phyloP scores from a whole-genome alignment of 2,888 invertebrate species.

The Brachyopa scutellaris region DNA sequence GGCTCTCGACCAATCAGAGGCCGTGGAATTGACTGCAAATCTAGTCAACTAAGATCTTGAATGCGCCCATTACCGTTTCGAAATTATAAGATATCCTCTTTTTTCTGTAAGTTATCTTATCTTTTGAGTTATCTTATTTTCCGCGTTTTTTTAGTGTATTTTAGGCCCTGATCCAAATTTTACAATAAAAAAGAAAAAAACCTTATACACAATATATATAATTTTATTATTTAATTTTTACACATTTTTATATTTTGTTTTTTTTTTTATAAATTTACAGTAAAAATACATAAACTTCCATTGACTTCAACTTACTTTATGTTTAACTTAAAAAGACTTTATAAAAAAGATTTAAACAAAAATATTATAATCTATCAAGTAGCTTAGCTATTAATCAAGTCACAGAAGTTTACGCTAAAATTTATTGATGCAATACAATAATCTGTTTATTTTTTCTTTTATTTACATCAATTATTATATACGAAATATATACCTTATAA shows the following conservation, averaged over 20 bases:
- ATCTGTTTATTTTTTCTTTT: slow-evolving; percentile 49
- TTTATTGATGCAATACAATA: slow-evolving; percentile 60
- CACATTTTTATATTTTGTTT: slow-evolving; percentile 38
- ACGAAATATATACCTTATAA: slow-evolving; percentile 5
- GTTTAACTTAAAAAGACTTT: slow-evolving; percentile 37
- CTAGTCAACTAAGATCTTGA: no score
- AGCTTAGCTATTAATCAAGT: slow-evolving; percentile 65
- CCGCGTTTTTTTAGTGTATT: no score
- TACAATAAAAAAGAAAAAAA: not conserved
- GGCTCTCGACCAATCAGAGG: no score
- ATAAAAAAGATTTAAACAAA: slow-evolving; percentile 32
- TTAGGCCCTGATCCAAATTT: not conserved
- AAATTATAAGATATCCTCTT: no score
- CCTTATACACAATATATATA: slow-evolving; percentile 59
- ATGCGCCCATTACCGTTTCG: no score
- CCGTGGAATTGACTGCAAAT: no score
- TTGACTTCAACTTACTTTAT: slow-evolving; percentile 40
- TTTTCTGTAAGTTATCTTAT: no score
- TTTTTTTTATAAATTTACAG: slow-evolving; percentile 56
- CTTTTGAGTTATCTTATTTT: no score
- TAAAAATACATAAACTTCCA: slow-evolving; percentile 68
- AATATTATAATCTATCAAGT: slow-evolving; percentile 25
- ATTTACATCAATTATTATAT: slow-evolving; percentile 62
- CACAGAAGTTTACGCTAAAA: slow-evolving; percentile 59
- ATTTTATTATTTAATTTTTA: slow-evolving; percentile 61